Evolutionary conservation across 2,797 vertebrate species (phyloP).

Genomic region (Pelochelys cantorii): DNA sequence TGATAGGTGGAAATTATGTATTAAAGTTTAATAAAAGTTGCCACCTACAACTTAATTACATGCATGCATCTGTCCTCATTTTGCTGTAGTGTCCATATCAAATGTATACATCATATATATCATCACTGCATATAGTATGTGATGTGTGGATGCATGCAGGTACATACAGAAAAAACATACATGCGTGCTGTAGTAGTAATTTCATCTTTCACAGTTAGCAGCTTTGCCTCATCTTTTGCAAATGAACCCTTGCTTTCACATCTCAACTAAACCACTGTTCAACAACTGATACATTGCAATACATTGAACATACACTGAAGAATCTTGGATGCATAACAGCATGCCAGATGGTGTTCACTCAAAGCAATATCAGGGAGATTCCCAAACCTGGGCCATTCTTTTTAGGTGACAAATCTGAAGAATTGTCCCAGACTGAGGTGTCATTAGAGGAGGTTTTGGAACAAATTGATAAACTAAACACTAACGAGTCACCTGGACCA

Average conservation of each 20-base stretch:
- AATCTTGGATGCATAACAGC: neutral
- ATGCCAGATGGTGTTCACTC: neutral
- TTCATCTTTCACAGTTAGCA: neutral
- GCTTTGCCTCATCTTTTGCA: neutral
- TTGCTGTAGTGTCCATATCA: neutral
- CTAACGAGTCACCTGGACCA: too few relatives aligned
- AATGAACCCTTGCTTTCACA: neutral
- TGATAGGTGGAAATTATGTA: neutral
- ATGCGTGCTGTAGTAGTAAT: neutral
- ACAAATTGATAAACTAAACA: too few relatives aligned
- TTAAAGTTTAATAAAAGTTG: neutral
- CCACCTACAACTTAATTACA: neutral
- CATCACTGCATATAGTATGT: neutral
- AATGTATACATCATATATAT: neutral
- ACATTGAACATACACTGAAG: neutral
- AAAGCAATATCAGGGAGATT: neutral
- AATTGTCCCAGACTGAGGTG: too few relatives aligned
- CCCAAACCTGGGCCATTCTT: too few relatives aligned
- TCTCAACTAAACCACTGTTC: neutral
- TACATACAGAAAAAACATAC: neutral
- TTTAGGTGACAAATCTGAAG: too few relatives aligned
- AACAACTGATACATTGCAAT: neutral
- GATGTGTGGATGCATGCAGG: neutral
- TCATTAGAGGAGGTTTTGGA: too few relatives aligned
- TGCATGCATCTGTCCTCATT: neutral